Evolutionary conservation across 2,797 vertebrate species (phyloP), one percentile per base, ranked within the genome.

Genomic region (Austrolebias charrua): DNA sequence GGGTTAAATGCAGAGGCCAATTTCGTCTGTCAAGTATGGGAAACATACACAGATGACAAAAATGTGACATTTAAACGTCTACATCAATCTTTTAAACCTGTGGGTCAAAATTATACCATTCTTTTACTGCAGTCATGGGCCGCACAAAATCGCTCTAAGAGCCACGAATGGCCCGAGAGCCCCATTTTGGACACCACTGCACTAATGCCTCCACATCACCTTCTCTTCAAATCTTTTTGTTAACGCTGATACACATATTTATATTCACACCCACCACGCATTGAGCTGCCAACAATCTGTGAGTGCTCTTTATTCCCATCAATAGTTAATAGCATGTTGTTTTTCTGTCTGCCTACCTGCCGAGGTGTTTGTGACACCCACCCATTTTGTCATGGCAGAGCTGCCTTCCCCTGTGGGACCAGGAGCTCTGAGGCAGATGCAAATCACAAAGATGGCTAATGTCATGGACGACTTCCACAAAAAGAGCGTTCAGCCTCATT

Each of bases 241-340:
- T 48, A 58, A 71, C 65, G 66, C 67, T 61, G 63, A 75, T 40
- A 71, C 69, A 46, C 58, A 43, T 79, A 81, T 86, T 75, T 76
- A 68, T 80, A 86, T 81, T 85, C 86, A 68, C 62, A 43, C 68
- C 67, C 73, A 57, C 79, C 55, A 43, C 63, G 75, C 69, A 55
- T 77, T 82, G 59, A 57, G 46, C 71, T 67, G 74, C 72, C 74
- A 72, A 72, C 71, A 79, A 80, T 70, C 78, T 80, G 64, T 67
- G 75, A 80, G 70, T 47, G 45, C 82, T 76, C 74, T 88, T 82
- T 80, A 86, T 83, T 77, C 72, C 60, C 82, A 81, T 86, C 81
- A 85, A 80, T 89, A 85, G 87, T 87, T 84, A 81, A 84, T 84
- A 62, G 71, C 50, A 16, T 69, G 63, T 58, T 55, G 73, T 79